These are phyloP conservation scores for Acrocyrtus sp. DNA, from an alignment of 2,888 invertebrate species.

Conservation along the genomic window DNA sequence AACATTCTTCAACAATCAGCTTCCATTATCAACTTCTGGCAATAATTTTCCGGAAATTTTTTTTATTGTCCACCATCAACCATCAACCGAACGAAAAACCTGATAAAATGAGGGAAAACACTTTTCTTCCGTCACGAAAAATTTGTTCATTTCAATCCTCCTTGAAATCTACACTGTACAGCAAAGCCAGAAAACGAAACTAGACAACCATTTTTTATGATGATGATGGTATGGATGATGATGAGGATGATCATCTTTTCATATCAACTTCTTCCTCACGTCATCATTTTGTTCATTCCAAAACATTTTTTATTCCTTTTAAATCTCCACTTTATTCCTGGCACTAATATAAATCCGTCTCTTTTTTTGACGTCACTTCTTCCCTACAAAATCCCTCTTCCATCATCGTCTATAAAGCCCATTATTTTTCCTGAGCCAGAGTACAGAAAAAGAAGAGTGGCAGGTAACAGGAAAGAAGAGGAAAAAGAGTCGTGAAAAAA, in stretches of 20 bases:
- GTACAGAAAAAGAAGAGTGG: background rate
- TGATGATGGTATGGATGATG: background rate
- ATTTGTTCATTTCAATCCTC: background rate
- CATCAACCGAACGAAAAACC: too few relatives aligned
- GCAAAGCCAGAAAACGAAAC: background rate
- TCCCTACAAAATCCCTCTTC: background rate
- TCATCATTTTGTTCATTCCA: background rate
- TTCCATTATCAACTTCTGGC: background rate
- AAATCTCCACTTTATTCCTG: background rate
- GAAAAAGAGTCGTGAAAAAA: conserved; percentile 7
- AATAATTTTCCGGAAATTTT: background rate
- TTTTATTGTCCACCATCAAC: background rate
- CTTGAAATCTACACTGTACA: background rate
- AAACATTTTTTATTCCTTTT: background rate
- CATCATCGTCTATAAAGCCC: too few relatives aligned
- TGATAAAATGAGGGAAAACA: too few relatives aligned
- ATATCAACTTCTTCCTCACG: background rate
- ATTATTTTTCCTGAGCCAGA: background rate
- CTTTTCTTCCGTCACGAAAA: background rate
- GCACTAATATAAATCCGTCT: conserved; percentile 10
- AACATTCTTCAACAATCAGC: too few relatives aligned
- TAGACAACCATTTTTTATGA: background rate
- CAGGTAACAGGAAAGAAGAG: too few relatives aligned
- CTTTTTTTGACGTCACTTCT: conserved; percentile 17
- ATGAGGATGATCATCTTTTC: background rate